Evolutionary conservation across 2,888 invertebrate genomes (phyloP), one percentile per base, ranked within the genome.

Genomic region (Drosophila kokeensis): DNA sequence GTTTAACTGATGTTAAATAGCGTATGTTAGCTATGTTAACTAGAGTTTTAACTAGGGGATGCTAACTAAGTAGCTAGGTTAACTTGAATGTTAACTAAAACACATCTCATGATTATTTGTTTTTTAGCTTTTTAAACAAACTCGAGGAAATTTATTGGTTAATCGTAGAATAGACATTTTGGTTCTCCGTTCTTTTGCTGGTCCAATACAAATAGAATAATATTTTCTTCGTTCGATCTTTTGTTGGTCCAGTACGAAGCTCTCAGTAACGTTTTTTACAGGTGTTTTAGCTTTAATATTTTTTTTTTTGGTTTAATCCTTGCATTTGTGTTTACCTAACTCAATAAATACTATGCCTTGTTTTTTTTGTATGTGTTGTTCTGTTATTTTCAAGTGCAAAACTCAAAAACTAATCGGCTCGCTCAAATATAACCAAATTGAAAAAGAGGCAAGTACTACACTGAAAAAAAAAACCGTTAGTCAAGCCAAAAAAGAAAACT

Each of bases 321-420:
- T 66, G 67, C 67, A 63, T 73, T 62, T 74, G 63, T 54, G 38
- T 57, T 57, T 29, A 55, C 52, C 55, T 69, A 76, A 76, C 69
- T 54, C 69, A 40, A 59, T 55, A 55, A 57, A 24, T 21, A 11
- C 24, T 57, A 34, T 65, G 68, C 62, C 54, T 58, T 65, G 57
- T 59, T 77, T 78, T 49, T 34, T 73, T 21, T 34, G 62, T 71
- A 29, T 78, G 36, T 78, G 73, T 82, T 81, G 30, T 64, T 72
- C 53, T 68, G 81, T 73, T 83, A 62, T 81, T 71, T 50, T 73
- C 57, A 80, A 83, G 52, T 69, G 69, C 69, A 75, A 82, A 76
- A 65, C 50, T 60, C 42, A 64, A 73, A 65, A 73, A 81, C 74
- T 81, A 81, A 81, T 81, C 84, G 81, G 81, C 81, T 77, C 74